Base-by-base conservation (phyloP, 2,797 vertebrate species). In the Antennarius maculatus region DNA sequence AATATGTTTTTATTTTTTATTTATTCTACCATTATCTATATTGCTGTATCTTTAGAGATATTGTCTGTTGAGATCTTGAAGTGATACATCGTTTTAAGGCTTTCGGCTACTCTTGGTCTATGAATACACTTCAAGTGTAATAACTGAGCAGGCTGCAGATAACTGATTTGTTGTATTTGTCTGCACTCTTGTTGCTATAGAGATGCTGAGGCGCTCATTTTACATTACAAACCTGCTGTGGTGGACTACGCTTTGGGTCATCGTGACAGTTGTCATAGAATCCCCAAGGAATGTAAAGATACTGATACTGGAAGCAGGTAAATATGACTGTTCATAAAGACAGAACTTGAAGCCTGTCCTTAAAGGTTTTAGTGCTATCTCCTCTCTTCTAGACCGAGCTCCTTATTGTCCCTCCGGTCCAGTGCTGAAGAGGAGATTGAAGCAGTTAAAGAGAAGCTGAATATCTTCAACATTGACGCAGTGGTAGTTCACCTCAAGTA, bases 401-500 rank as follows among this genome's bases (percentile, higher is more conserved):
- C 92, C 10, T 67, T 46, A 18, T 83, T 88, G 16, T 92, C 90
- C 1, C 70, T 81, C 15, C 61, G 55, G 69, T 88, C 91, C 61
- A 86, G 48, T 1, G 70, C 82, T 51, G 88, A 90, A 54, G 90
- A 81, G 6, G 82, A 92, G 55, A 82, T 93, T 29, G 84, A 93
- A 55, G 67, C 87, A 54, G 72, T 95, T 62, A 94, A 81, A 71
- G 87, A 93, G 71, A 91, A 93, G 34, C 83, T 97, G 72, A 95
- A 93, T 13, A 45, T 93, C 59, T 80, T 60, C 34, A 71, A 88
- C 81, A 94, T 96, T 61, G 91, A 95, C 50, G 84, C 92, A 66
- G 92, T 95, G 39, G 91, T 92, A 45, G 42, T 74, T 10, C 92
- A 84, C 51, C 91, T 96, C 46, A 89, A 83, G 96, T 96, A 67